Evolutionary conservation across 2,113 vertebrate genomes (phyloP), one percentile per base, ranked within the genome.

Genomic region (Phylloscopus trochiloides): DNA sequence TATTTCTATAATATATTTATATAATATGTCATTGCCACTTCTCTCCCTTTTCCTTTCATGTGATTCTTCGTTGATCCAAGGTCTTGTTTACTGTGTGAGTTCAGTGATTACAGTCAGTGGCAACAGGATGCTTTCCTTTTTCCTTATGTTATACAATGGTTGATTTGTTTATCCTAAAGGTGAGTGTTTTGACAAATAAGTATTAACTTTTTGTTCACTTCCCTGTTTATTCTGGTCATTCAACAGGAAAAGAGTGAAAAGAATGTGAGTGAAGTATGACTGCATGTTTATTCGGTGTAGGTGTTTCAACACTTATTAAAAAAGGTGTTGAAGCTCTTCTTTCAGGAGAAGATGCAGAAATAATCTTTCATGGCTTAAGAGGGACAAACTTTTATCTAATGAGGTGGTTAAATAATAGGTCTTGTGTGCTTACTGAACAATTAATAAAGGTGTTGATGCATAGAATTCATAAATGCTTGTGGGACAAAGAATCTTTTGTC

Each of bases 391-490:
- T 82, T 93, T 94, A 51, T 88, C 12, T 40, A 62, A 22, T 36
- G 32, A 90, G 51, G 45, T 9, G 0, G 17, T 90, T 93, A 92
- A 94, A 87, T 81, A 94, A 77, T 80, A 92, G 50, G 25, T 83
- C 51, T 91, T 90, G 18, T 83, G 55, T 80, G 29, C 75, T 73
- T 90, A 57, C 38, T 55, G 72, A 71, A 77, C 47, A 24, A 54
- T 96, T 94, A 88, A 70, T 70, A 77, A 58, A 95, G 67, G 67
- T 94, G 86, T 90, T 88, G 88, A 74, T 94, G 68, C 67, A 40
- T 14, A 12, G 82, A 54, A 32, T 90, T 86, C 38, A 43, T 83
- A 74, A 86, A 67, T 80, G 51, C 79, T 86, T 58, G 17, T 16
- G 38, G 20, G 21, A 94, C 66, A 93, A 94, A 86, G 79, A 76